Conservation (phyloP, 2,113 vertebrate genomes). For the Amazona vittata region DNA sequence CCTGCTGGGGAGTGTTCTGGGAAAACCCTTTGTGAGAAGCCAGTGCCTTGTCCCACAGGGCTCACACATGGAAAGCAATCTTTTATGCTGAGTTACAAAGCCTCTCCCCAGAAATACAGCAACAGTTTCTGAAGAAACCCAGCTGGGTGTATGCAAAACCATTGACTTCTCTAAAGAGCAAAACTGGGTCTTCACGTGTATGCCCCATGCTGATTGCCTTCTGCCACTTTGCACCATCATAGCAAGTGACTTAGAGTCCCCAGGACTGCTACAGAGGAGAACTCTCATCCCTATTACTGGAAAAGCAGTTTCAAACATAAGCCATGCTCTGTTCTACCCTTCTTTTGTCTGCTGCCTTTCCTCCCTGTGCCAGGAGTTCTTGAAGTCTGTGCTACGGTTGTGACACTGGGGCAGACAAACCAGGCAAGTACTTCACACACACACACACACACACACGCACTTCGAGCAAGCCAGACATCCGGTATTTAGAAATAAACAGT, state of each 20-base stretch:
- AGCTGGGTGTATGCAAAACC: neutral
- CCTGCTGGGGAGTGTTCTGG: neutral
- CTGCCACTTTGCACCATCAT: neutral
- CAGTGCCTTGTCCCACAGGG: neutral
- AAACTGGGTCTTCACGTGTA: neutral
- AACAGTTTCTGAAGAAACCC: neutral
- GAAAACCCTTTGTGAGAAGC: neutral
- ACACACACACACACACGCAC: neutral
- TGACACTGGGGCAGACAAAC: conserved; percentile 14
- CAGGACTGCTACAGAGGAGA: neutral
- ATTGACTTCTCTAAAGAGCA: neutral
- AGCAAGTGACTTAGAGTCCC: neutral
- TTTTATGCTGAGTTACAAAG: neutral
- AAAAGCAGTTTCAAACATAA: neutral
- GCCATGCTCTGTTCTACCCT: neutral
- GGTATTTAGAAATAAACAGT: conserved; percentile 61
- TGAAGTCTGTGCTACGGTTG: neutral
- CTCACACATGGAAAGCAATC: neutral
- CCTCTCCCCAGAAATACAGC: neutral
- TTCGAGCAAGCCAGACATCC: conserved; percentile 32
- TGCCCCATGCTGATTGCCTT: neutral
- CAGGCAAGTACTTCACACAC: conserved; percentile 5
- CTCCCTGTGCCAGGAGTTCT: neutral
- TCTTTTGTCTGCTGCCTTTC: neutral
- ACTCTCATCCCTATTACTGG: neutral